Evolutionary conservation across 2,797 vertebrate genomes (phyloP), one percentile per base, ranked within the genome.

Genomic region (Epinephelus malabaricus): DNA sequence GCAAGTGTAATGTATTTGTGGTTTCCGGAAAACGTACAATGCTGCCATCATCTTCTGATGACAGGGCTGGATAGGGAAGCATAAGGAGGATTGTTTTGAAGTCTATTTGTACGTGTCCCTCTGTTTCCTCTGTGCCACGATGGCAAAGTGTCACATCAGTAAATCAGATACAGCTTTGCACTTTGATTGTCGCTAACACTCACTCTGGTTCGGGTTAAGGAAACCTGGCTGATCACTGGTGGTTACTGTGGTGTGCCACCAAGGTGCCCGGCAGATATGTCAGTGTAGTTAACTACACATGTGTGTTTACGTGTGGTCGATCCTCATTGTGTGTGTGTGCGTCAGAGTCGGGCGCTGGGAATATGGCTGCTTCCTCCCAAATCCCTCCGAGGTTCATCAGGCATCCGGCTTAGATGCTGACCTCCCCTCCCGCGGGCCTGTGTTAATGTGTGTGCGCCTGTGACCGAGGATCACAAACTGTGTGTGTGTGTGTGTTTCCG

Each of bases 361-460:
- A 88, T 86, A 86, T 30, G 46, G 45, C 77, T 60, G 38, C 75
- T 89, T 93, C 89, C 92, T 90, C 74, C 71, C 76, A 69, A 85
- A 84, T 90, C 90, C 90, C 79, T 88, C 63, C 15, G 88, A 73
- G 90, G 71, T 82, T 90, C 72, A 86, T 89, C 82, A 79, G n/a
- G 69, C 84, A 86, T 91, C 91, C 73, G 72, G 79, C 69, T 79
- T 38, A 79, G 51, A 84, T 6, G 12, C 34, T 11, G 53, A 74
- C 68, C 50, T 70, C 66, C 63, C 13, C 10, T 15, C 30, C 15
- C 51, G 51, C 1, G 13, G 15, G 61, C 30, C n/a, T 18, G 30
- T 76, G 47, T 85, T 38, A 49, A 17, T 55, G 38, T 68, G 68
- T 63, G 81, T 56, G 9, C 40, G 9, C 40, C 40, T 49, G 73